A percentile compares a stretch with the other conserved stretches of the same genome.
Conservation (phyloP, 2,888 invertebrate genomes). For the Prenolepis imparis region DNA sequence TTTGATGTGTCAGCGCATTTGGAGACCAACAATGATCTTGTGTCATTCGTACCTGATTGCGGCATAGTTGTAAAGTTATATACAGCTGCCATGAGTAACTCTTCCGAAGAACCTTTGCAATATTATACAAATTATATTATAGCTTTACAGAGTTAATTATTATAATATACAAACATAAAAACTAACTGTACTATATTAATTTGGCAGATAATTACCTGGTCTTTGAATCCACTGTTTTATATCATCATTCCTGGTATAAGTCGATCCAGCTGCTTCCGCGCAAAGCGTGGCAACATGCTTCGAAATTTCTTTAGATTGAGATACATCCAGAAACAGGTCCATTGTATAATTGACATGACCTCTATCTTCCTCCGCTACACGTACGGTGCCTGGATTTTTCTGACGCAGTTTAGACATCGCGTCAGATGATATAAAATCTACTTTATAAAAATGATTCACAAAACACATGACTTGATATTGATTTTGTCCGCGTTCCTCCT, state of each 20-base stretch:
- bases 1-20: slow-evolving; percentile 90
- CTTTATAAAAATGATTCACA: slow-evolving; percentile 95
- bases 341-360: slow-evolving; percentile 94
- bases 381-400: slow-evolving; percentile 94
- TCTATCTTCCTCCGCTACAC: slow-evolving; percentile 96
- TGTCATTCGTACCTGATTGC: slow-evolving; percentile 76
- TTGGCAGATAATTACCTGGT: slow-evolving; percentile 89
- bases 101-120: slow-evolving; percentile 87
- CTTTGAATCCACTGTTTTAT: slow-evolving; percentile 92
- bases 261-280: slow-evolving; percentile 91
- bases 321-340: slow-evolving; percentile 92
- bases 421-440: slow-evolving; percentile 98
- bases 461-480: slow-evolving; percentile 97
- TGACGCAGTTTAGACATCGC: slow-evolving; percentile 98
- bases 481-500: slow-evolving; percentile 96
- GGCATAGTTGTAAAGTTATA: slow-evolving; percentile 90
- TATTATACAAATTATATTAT: slow-evolving; percentile 6
- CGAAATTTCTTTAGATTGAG: slow-evolving; percentile 90
- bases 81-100: slow-evolving; percentile 91
- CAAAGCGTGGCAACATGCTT: slow-evolving; percentile 93
- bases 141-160: slow-evolving; percentile 9
- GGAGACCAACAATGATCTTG: slow-evolving; percentile 79
- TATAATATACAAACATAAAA: background rate
- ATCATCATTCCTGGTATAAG: slow-evolving; percentile 93
- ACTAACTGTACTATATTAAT: background rate